Conservation (phyloP, 2,113 vertebrate genomes). For the Megaceryle torquata region DNA sequence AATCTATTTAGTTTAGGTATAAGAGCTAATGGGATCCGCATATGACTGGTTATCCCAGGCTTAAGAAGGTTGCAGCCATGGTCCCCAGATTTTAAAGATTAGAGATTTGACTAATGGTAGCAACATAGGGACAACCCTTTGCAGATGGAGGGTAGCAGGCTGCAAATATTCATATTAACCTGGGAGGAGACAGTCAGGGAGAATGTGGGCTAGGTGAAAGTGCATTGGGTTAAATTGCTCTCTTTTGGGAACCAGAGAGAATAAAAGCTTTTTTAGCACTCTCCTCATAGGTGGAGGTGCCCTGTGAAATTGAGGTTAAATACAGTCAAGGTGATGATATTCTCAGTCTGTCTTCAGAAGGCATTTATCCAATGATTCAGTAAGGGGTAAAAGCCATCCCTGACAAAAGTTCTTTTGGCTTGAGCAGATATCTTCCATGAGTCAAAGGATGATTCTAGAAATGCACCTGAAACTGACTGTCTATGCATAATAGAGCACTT, state of each 20-base stretch:
- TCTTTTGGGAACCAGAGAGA: background rate
- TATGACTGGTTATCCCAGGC: background rate
- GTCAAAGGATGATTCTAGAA: background rate
- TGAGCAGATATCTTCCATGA: background rate
- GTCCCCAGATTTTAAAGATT: background rate
- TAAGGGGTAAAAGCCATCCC: background rate
- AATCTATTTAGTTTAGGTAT: background rate
- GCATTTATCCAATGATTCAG: background rate
- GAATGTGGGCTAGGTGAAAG: background rate
- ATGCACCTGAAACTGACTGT: background rate
- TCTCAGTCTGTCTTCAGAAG: background rate
- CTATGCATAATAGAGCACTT: too few species aligned
- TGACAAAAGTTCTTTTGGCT: background rate
- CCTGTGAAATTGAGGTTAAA: background rate
- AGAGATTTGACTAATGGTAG: background rate
- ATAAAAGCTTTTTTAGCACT: background rate
- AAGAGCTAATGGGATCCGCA: background rate
- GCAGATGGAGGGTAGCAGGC: background rate
- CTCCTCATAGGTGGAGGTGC: background rate
- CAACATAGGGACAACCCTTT: accelerated
- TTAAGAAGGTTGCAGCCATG: accelerated
- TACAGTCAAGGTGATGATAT: background rate
- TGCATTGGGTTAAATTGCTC: background rate
- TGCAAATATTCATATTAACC: background rate
- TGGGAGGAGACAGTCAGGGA: background rate